phyloP scores from a whole-genome alignment of 2,888 invertebrate species.

The Panorpa germanica region DNA sequence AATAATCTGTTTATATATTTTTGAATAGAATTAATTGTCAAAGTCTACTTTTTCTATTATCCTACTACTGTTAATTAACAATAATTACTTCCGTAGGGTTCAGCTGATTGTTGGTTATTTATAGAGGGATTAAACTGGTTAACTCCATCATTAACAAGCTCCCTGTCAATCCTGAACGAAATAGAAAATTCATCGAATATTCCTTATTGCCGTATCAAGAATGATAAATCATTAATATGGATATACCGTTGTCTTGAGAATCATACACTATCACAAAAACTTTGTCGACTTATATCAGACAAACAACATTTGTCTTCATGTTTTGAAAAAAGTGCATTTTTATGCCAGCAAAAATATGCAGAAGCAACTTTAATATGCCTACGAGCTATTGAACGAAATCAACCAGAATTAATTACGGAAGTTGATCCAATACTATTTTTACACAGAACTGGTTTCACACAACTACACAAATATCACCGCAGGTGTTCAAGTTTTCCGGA shows the following conservation, averaged over 20 bases:
- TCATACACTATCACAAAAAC: slow-evolving; percentile 33
- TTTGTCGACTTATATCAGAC: slow-evolving; percentile 41
- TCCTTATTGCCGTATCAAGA: slow-evolving; percentile 24
- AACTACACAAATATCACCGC: slow-evolving; percentile 26
- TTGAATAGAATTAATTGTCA: too few relatives aligned
- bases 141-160: slow-evolving; percentile 31
- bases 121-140: slow-evolving; percentile 39
- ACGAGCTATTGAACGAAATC: slow-evolving; percentile 40
- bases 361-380: slow-evolving; percentile 41
- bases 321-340: slow-evolving; percentile 34
- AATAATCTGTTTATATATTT: too few relatives aligned
- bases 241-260: slow-evolving; percentile 30
- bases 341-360: slow-evolving; percentile 35
- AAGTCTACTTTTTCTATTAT: too few relatives aligned
- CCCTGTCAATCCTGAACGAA: slow-evolving; percentile 25
- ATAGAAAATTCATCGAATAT: slow-evolving; percentile 23
- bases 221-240: slow-evolving; percentile 33
- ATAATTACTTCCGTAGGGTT: too few relatives aligned
- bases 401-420: slow-evolving; percentile 37
- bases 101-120: slow-evolving; percentile 31
- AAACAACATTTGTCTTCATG: slow-evolving; percentile 36
- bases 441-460: slow-evolving; percentile 17
- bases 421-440: slow-evolving; percentile 33
- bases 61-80: too few relatives aligned
- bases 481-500: slow-evolving; percentile 33